These are phyloP conservation scores for Hippocampus mohnikei DNA, from an alignment of 2,113 vertebrate species.

Conservation along the genomic window DNA sequence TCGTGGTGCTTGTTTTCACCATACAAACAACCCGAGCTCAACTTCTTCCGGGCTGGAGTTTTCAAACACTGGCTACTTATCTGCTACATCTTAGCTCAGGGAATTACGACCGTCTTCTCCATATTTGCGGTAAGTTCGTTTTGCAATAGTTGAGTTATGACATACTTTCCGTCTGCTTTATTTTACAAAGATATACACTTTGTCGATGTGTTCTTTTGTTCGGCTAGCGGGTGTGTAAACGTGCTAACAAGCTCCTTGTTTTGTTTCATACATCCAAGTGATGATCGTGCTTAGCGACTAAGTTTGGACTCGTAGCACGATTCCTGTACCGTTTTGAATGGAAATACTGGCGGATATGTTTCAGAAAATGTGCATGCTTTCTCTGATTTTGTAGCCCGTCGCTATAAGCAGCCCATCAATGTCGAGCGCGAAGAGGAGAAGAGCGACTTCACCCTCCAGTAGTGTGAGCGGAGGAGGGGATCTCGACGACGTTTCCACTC, in stretches of 20 bases:
- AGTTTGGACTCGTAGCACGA: neutral
- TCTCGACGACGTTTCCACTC: conserved; percentile 85
- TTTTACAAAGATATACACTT: neutral
- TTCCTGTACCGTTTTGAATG: neutral
- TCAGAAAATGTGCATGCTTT: neutral
- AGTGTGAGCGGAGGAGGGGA: conserved; percentile 90
- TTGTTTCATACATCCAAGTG: conserved; percentile 49
- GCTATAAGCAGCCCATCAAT: conserved; percentile 5
- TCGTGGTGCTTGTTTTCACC: neutral
- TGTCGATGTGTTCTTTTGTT: neutral
- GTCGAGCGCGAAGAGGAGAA: conserved; percentile 84
- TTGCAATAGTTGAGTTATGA: neutral
- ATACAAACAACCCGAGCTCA: conserved; percentile 23
- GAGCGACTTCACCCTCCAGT: conserved; percentile 94
- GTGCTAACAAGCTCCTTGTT: conserved; percentile 52
- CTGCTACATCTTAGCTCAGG: conserved; percentile 55
- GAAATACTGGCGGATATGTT: neutral
- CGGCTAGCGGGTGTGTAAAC: conserved; percentile 1
- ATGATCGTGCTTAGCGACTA: conserved; percentile 16
- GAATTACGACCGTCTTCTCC: conserved; percentile 38
- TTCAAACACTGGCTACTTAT: conserved; percentile 55
- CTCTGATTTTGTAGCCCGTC: conserved; percentile 31
- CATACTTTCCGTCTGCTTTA: neutral
- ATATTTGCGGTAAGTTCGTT: conserved; percentile 31
- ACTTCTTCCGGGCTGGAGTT: conserved; percentile 62